A percentile compares a stretch with the other conserved stretches of the same genome.
Conservation (phyloP, 2,888 invertebrate species). For the Standfussiana lucernea region DNA sequence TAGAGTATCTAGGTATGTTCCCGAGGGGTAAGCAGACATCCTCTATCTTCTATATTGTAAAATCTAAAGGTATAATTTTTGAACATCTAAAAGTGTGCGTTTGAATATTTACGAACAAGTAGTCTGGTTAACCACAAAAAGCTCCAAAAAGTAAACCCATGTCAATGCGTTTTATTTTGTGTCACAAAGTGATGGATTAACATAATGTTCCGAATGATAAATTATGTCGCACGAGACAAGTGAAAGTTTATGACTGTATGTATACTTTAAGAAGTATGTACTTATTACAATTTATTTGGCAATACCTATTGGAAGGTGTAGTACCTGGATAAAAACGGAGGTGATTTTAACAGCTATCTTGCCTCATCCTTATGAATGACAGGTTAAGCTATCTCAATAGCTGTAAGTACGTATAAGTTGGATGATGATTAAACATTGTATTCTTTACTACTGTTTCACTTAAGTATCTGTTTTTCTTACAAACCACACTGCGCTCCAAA, state of each 20-base stretch:
- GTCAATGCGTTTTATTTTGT: constrained; percentile 20
- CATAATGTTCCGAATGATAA: constrained; percentile 37
- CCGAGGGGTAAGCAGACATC: background rate
- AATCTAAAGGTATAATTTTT: background rate
- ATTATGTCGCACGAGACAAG: constrained; percentile 46
- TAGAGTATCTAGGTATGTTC: background rate
- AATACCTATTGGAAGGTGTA: background rate
- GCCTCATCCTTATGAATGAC: too few species aligned
- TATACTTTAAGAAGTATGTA: too few species aligned
- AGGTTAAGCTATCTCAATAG: background rate
- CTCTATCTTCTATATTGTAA: background rate
- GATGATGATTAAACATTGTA: background rate
- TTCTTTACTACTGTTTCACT: background rate
- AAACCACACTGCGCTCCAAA: background rate
- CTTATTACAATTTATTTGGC: background rate
- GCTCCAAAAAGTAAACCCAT: constrained; percentile 12
- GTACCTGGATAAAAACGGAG: background rate
- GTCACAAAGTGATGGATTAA: constrained; percentile 51
- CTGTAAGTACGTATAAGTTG: background rate
- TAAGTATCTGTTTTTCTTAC: background rate
- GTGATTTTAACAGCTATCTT: background rate
- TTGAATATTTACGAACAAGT: background rate
- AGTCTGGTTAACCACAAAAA: background rate
- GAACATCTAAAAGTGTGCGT: background rate
- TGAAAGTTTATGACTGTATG: too few species aligned